Percentiles rank a stretch among this genome's conserved stretches.
These are phyloP conservation scores for Ibycter americanus DNA, from an alignment of 2,797 vertebrate species.

Conservation along the genomic window DNA sequence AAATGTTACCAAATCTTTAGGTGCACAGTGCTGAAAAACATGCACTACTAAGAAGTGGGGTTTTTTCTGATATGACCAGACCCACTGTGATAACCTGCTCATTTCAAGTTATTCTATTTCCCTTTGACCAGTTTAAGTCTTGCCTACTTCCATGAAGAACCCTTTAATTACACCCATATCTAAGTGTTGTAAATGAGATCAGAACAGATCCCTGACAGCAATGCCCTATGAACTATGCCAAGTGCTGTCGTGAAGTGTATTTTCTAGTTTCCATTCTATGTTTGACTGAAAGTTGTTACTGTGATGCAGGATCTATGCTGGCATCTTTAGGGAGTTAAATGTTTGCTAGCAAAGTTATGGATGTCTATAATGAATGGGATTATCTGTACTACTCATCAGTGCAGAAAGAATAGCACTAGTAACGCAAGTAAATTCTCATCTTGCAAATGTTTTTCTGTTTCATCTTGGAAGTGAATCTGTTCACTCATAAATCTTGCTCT, in stretches of 20 bases:
- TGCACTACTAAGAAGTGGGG: fast-evolving
- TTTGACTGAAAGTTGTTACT: background rate
- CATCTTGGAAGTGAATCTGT: constrained; percentile 54
- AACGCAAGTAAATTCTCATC: constrained; percentile 45
- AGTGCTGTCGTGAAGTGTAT: background rate
- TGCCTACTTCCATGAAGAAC: background rate
- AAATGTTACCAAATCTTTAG: background rate
- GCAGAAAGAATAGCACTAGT: constrained; percentile 50
- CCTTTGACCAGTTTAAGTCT: background rate
- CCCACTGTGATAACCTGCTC: background rate
- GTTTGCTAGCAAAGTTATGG: background rate
- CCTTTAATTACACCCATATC: background rate
- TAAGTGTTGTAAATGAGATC: background rate
- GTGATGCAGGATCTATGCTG: background rate
- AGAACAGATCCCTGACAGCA: background rate
- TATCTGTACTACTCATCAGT: constrained; percentile 42
- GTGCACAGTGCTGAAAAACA: background rate
- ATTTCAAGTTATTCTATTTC: background rate
- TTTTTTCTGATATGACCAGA: background rate
- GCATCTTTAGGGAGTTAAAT: background rate
- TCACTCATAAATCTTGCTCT: constrained; percentile 52
- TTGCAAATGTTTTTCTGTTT: constrained; percentile 59
- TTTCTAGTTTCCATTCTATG: background rate
- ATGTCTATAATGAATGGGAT: background rate
- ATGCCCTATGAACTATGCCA: background rate